Base-by-base conservation (phyloP, 1,140 invertebrate species). In the Nomia melanderi region DNA sequence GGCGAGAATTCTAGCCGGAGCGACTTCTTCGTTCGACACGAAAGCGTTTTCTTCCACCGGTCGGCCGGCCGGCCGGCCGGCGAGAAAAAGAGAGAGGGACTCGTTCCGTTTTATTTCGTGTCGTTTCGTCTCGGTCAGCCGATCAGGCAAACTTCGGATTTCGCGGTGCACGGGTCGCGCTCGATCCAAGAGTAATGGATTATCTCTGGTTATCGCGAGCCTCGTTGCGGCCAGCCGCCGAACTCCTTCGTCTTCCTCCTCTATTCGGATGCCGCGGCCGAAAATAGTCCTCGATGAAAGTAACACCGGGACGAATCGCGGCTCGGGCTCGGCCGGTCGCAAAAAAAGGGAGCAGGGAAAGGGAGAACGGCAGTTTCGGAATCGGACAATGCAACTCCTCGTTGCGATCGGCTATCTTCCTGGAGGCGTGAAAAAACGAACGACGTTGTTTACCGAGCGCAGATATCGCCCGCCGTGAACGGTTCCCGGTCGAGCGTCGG, bases 401-500 rank as follows among this genome's bases (percentile, higher is more conserved):
- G n/a, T n/a, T n/a, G n/a, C n/a, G n/a, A n/a, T n/a, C n/a, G n/a
- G n/a, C n/a, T n/a, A n/a, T 78, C 59, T 66, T 44, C 54, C 41
- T 31, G 14, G 2, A 9, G 14, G 14, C 29, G 47, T 25, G 65
- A 79, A 64, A 79, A 72, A 79, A 63, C 50, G n/a, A 33, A 44
- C 62, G 20, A 59, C n/a, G 20, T 54, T 17, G 66, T 59, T 57
- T 36, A 36, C 36, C n/a, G n/a, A n/a, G 27, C 25, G 8, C 41
- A 47, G 75, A 73, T 81, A 62, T 77, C 78, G 66, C 69, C 76
- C 76, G 31, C 36, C n/a, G n/a, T 17, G 33, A 36, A 69, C 59
- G 29, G 59, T 39, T 29, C 47, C 29, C n/a, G n/a, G n/a, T n/a
- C n/a, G n/a, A n/a, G n/a, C n/a, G n/a, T n/a, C n/a, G n/a, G n/a